Conservation (phyloP, 2,888 invertebrate species). For the Osmoderma eremita region DNA sequence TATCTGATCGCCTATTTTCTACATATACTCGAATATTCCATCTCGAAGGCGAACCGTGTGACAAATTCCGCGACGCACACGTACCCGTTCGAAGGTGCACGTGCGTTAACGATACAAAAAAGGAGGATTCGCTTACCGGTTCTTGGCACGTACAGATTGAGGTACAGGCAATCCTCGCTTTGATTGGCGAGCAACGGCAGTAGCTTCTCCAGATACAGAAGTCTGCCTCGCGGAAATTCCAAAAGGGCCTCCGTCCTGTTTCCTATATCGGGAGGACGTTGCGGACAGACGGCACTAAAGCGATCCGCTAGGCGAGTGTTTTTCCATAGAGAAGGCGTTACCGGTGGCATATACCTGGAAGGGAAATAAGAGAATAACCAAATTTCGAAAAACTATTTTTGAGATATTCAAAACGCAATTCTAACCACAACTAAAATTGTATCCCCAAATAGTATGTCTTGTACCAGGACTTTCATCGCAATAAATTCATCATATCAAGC, state of each 20-base stretch:
- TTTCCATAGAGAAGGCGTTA: conserved; percentile 90
- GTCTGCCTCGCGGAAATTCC: conserved; percentile 83
- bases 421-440: too few relatives aligned
- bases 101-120: conserved; percentile 24
- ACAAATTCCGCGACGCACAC: conserved; percentile 17
- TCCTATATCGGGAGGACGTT: conserved; percentile 74
- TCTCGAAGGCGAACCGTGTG: conserved; percentile 6
- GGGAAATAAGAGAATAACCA: neutral
- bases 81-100: conserved; percentile 6
- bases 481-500: too few relatives aligned
- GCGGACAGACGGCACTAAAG: conserved; percentile 89
- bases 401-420: too few relatives aligned
- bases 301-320: conserved; percentile 82
- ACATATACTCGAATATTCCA: conserved; percentile 39
- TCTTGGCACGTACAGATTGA: conserved; percentile 95
- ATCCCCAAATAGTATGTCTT: too few relatives aligned
- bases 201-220: conserved; percentile 85
- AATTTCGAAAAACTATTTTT: too few relatives aligned
- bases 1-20: conserved; percentile 27
- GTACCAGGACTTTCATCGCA: too few relatives aligned
- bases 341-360: conserved; percentile 90
- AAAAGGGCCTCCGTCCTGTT: conserved; percentile 73
- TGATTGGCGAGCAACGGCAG: conserved; percentile 88
- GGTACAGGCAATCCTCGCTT: conserved; percentile 97
- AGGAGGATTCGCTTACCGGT: conserved; percentile 67